These are phyloP conservation scores for Cephus sareptanus DNA, from an alignment of 2,888 invertebrate species.

Conservation along the genomic window DNA sequence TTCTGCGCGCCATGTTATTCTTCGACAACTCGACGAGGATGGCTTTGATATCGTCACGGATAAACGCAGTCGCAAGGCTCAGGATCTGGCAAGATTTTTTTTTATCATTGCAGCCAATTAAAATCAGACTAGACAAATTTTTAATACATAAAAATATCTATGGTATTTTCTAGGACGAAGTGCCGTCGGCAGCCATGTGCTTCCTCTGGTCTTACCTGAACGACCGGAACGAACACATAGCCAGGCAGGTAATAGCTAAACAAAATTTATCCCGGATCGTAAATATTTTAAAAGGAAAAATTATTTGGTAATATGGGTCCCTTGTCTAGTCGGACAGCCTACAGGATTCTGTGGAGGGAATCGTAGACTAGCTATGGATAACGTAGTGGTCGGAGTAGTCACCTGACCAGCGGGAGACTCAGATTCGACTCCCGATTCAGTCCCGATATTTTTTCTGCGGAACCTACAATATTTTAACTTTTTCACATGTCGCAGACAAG, in stretches of 20 bases:
- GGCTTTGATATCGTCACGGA: constrained; percentile 68
- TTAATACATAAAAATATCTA: constrained; percentile 9
- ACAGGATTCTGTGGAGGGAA: too few species aligned
- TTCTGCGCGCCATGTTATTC: constrained; percentile 59
- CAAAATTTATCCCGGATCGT: neutral
- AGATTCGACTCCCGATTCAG: too few species aligned
- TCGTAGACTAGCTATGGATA: too few species aligned
- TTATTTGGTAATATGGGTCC: too few species aligned
- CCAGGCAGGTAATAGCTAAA: constrained; percentile 48
- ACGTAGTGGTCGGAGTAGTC: too few species aligned
- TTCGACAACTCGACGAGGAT: constrained; percentile 64
- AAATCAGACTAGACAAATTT: neutral
- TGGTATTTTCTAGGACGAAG: constrained; percentile 56
- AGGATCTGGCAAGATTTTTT: constrained; percentile 62
- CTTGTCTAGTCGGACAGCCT: too few species aligned
- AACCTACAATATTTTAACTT: neutral
- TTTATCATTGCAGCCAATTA: neutral
- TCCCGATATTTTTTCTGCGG: too few species aligned
- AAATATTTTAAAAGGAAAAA: neutral
- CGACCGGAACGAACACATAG: constrained; percentile 43
- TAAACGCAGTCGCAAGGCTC: constrained; percentile 63
- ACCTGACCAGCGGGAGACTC: too few species aligned
- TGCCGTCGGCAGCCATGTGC: constrained; percentile 64
- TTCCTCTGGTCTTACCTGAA: constrained; percentile 64
- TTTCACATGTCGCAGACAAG: neutral